Conservation (phyloP, 2,113 vertebrate species). For the Macrotus californicus region DNA sequence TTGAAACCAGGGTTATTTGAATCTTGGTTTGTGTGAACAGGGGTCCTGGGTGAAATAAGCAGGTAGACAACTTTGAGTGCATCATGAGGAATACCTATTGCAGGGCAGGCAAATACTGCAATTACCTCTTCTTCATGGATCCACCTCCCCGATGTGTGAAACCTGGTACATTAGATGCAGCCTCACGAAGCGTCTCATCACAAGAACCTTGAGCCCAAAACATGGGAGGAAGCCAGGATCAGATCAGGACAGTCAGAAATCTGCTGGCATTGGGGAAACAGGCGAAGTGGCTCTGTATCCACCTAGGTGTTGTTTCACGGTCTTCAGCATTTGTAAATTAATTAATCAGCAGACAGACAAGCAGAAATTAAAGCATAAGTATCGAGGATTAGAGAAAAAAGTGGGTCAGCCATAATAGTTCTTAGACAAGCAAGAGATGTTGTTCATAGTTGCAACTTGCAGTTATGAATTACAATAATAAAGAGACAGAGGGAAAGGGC, state of each 20-base stretch:
- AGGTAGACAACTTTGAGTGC: background rate
- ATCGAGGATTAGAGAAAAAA: background rate
- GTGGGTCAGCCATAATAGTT: background rate
- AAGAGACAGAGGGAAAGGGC: background rate
- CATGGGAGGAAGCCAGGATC: background rate
- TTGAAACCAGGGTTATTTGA: background rate
- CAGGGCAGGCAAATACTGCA: background rate
- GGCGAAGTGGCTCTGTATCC: background rate
- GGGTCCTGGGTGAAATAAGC: background rate
- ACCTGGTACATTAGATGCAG: background rate
- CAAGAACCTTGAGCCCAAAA: background rate
- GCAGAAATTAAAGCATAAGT: background rate
- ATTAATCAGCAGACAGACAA: background rate
- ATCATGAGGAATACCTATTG: background rate
- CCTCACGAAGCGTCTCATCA: background rate
- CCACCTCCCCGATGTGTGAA: background rate
- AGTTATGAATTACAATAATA: background rate
- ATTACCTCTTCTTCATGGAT: background rate
- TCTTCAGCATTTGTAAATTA: background rate
- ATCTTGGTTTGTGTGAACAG: background rate
- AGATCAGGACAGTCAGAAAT: background rate
- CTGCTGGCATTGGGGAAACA: background rate
- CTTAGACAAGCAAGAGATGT: background rate
- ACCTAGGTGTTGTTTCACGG: rapidly evolving
- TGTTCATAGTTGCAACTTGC: background rate